Percentiles rank a stretch among this genome's conserved stretches.
These are phyloP conservation scores for Odontophorus gujanensis DNA, from an alignment of 2,113 vertebrate genomes.

Conservation along the genomic window DNA sequence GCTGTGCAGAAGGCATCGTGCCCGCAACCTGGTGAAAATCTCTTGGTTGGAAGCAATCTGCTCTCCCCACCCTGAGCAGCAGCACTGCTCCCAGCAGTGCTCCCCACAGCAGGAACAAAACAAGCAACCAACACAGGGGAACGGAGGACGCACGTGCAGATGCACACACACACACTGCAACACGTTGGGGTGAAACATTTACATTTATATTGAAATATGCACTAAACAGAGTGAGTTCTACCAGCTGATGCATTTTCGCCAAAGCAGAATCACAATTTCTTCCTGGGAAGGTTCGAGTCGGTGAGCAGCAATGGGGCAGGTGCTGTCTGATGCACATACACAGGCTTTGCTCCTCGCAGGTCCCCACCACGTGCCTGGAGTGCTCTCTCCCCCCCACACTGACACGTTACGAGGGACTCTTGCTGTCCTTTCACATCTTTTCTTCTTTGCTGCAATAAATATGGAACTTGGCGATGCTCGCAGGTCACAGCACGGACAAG, in stretches of 20 bases:
- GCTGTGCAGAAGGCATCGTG: too few relatives aligned
- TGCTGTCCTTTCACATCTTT: conserved; percentile 27
- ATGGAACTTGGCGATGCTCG: conserved; percentile 40
- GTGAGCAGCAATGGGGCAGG: background rate
- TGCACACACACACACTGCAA: conserved; percentile 35
- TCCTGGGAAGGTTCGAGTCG: background rate
- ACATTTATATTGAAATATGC: conserved; percentile 80
- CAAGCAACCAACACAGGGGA: background rate
- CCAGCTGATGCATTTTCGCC: conserved; percentile 72
- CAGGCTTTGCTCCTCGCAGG: background rate
- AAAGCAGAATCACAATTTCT: conserved; percentile 69
- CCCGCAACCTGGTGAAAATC: background rate
- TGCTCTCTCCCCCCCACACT: background rate
- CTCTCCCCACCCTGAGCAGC: background rate
- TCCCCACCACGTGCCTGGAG: background rate
- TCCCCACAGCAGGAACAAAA: background rate
- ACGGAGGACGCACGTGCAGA: background rate
- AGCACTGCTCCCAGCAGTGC: background rate
- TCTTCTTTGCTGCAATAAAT: conserved; percentile 63
- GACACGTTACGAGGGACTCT: background rate
- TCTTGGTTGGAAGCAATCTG: background rate
- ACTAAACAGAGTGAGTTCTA: conserved; percentile 77
- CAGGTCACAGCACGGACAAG: conserved; percentile 50
- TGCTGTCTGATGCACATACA: fast-evolving
- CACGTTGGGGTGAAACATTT: conserved; percentile 73